Evolutionary conservation across 2,888 invertebrate species (phyloP).

Genomic region (Campoplex capitator): DNA sequence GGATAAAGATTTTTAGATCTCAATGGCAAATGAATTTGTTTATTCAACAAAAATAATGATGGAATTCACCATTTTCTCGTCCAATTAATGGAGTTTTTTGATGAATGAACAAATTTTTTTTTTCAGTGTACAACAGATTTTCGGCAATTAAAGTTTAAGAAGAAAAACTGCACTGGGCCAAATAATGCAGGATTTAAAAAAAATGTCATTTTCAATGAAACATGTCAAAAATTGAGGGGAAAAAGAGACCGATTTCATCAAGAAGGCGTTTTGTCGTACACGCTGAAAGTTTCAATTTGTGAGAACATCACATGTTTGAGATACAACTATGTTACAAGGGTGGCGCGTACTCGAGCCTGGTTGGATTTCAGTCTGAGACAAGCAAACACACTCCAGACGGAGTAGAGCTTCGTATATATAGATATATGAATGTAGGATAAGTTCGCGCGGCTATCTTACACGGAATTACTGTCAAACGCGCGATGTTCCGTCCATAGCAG

Average conservation of each 20-base stretch:
- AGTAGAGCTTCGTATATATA: constrained; percentile 28
- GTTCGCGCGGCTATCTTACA: constrained; percentile 75
- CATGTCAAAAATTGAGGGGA: background rate
- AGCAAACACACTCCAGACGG: constrained; percentile 70
- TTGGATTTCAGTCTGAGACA: constrained; percentile 77
- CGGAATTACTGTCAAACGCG: constrained; percentile 79
- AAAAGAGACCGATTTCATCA: background rate
- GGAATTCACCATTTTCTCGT: too few species aligned
- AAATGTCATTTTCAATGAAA: background rate
- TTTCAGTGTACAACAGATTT: too few species aligned
- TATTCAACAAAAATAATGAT: too few species aligned
- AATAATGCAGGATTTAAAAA: background rate
- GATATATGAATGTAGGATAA: constrained; percentile 4
- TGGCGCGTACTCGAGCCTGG: constrained; percentile 70
- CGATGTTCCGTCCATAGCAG: constrained; percentile 68
- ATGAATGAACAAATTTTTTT: too few species aligned
- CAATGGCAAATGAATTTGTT: too few species aligned
- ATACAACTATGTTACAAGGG: constrained; percentile 62
- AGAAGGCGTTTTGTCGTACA: background rate
- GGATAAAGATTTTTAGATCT: too few species aligned
- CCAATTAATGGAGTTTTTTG: too few species aligned
- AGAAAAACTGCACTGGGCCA: background rate
- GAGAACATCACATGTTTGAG: constrained; percentile 46
- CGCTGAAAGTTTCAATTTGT: constrained; percentile 6
- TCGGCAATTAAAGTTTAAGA: too few species aligned